A percentile compares a stretch with the other conserved stretches of the same genome.
phyloP scores from a whole-genome alignment of 2,888 invertebrate genomes.

The Campoplex capitator region DNA sequence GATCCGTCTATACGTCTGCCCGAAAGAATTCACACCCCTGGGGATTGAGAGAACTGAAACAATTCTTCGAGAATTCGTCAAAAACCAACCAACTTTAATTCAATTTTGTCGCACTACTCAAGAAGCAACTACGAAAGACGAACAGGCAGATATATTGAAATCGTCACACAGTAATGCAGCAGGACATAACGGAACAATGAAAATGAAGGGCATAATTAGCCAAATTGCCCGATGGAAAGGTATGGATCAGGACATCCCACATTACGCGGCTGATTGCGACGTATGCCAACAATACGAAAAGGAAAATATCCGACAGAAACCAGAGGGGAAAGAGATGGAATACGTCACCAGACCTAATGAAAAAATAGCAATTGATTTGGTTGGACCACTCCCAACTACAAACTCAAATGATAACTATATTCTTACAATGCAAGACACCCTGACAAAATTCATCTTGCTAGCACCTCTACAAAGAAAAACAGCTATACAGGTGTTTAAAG shows the following conservation, averaged over 20 bases:
- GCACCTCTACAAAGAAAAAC: conserved; percentile 25
- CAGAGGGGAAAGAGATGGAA: conserved; percentile 38
- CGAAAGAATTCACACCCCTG: conserved; percentile 19
- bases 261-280: conserved; percentile 31
- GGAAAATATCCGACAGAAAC: conserved; percentile 22
- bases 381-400: conserved; percentile 31
- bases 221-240: conserved; percentile 38
- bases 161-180: conserved; percentile 24
- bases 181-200: conserved; percentile 34
- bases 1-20: conserved; percentile 17
- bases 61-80: conserved; percentile 26
- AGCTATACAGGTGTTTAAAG: conserved; percentile 17
- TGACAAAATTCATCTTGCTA: conserved; percentile 37
- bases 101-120: conserved; percentile 30
- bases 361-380: conserved; percentile 39
- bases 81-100: background rate
- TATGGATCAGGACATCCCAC: conserved; percentile 30
- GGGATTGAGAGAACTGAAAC: conserved; percentile 13
- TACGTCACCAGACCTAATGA: conserved; percentile 33
- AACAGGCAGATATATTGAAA: conserved; percentile 28
- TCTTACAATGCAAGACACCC: conserved; percentile 34
- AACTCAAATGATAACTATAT: conserved; percentile 32
- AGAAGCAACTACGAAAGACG: background rate
- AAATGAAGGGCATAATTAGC: conserved; percentile 27
- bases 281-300: conserved; percentile 15